Base-by-base conservation (phyloP, 2,797 vertebrate species). In the Argya squamiceps region DNA sequence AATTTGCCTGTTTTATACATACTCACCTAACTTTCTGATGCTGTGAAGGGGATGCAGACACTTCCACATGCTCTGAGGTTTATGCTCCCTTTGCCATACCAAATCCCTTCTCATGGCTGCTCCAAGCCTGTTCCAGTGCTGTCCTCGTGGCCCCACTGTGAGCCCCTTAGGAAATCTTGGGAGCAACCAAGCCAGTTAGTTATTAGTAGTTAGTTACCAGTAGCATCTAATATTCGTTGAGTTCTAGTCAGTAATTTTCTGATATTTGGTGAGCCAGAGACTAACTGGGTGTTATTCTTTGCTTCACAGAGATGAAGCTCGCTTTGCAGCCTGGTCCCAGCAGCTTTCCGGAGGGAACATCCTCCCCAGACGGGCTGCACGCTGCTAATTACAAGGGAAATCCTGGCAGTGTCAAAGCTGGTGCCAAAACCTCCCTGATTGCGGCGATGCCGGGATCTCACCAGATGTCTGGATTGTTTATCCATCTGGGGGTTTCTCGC, bases 311-410 rank as follows among this genome's bases (percentile, higher is more conserved):
- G 47, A 86, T 73, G 43, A 52, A 84, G 52, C 59, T 78, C 12
- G 0, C 10, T 37, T 84, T 4, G 3, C 79, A 88, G 82, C 71
- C 60, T 2, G 3, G 74, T 80, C 84, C 69, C 92, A 88, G 89
- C 91, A 92, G 92, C 92, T 90, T 96, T 96, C 92, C 87, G 91
- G 95, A 97, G 91, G 85, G 95, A 97, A 95, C 95, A 96, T 96
- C 96, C 96, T 97, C 92, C 88, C 94, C 88, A 96, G 93, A 95
- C 80, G 1, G 91, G 88, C 90, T 94, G 92, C 94, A 89, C 1
- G 8, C 90, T 92, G 93, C 88, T 97, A 95, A 97, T 97, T 97
- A 88, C 92, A 97, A 88, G 95, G 96, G 96, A 97, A 96, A 97
- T 97, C 96, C 96, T 97, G 95, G 92, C 95, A 95, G 88, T 26